Conservation (phyloP, 2,113 vertebrate genomes). For the Sigmodon hispidus region DNA sequence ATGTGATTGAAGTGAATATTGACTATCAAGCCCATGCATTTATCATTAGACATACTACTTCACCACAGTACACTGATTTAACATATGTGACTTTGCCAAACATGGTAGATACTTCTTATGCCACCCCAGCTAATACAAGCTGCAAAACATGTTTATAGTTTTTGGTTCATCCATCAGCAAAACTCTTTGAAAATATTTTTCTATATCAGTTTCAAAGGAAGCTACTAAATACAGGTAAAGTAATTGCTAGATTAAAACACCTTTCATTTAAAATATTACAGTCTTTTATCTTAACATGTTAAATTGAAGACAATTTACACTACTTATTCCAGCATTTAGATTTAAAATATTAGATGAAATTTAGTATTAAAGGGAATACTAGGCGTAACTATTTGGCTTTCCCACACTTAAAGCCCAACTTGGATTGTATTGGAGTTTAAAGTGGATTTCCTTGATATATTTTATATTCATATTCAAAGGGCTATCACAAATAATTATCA, state of each 20-base stretch:
- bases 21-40: neutral
- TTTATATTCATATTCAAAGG: neutral
- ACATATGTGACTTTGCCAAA: neutral
- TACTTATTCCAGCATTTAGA: conserved; percentile 9
- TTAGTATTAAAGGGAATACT: neutral
- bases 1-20: neutral
- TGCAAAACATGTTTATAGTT: neutral
- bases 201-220: neutral
- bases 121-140: neutral
- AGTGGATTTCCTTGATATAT: conserved; percentile 22
- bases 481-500: neutral
- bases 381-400: neutral
- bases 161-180: neutral
- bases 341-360: conserved; percentile 42
- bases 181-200: conserved; percentile 42
- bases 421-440: conserved; percentile 49
- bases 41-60: neutral
- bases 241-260: conserved; percentile 31
- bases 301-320: neutral
- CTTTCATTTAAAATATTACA: conserved; percentile 31
- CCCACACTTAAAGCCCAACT: neutral
- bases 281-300: neutral
- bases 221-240: neutral
- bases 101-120: neutral
- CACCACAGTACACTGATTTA: neutral